Base-by-base conservation (phyloP, 2,888 invertebrate species). In the Drosophila helvetica region DNA sequence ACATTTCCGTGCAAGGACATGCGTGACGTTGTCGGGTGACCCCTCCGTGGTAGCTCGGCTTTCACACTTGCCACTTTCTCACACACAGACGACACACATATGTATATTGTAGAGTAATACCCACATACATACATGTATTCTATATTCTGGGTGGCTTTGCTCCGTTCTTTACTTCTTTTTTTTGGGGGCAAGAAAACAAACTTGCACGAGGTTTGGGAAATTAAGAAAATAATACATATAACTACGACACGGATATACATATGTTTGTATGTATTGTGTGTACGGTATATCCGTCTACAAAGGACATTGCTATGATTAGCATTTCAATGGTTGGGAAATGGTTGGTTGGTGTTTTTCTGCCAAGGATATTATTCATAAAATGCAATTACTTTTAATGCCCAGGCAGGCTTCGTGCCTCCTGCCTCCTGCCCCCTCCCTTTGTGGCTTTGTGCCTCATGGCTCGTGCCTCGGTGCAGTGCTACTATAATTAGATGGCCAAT, bases 1-100 rank as follows among this genome's bases (percentile, higher is more conserved):
- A 79, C 62, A 70, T 81, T 78, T 73, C 62, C 76, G 64, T 77
- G 77, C 79, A 80, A 80, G 79, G 79, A 80, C 79, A 80, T 80
- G 79, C 80, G 79, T 80, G 79, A 82, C 79, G 79, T 82, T 42
- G 70, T 59, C 48, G 51, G 69, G 65, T 72, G 57, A 58, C 74
- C 74, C 57, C 60, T 74, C 68, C 43, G 53, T 33, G 22, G 60
- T 33, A 59, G 33, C 60, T 58, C 69, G 17, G 43, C 48, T 56
- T 66, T 66, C 66, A 66, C 67, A 67, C 69, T 67, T 70, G 70
- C 67, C 59, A 54, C 64, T 50, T 56, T 64, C 70, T 64, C 55
- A 56, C 68, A 67, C 64, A 19, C 33, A 67, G 38, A 27, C 12
- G 1, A 4, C 12, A 12, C n/a, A 38, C 4, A 30, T 10, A 4